These are phyloP conservation scores for Loxodonta africana DNA, from an alignment of 2,113 vertebrate species.

Conservation along the genomic window DNA sequence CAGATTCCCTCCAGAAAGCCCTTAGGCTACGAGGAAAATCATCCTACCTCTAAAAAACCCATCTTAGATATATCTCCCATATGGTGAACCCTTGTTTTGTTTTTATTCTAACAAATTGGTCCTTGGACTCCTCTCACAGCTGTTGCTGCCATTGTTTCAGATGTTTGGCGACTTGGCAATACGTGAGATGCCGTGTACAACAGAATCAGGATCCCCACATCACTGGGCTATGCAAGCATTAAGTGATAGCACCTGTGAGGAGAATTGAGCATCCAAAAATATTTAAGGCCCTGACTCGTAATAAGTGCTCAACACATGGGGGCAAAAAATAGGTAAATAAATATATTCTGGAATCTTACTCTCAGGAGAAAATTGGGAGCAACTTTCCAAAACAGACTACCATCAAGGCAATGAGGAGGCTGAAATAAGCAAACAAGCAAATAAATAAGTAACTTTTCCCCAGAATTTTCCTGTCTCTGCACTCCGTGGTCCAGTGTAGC, in stretches of 20 bases:
- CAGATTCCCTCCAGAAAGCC: slow-evolving; percentile 74
- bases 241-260: not conserved
- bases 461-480: not conserved
- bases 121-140: slow-evolving; percentile 69
- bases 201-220: not conserved
- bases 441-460: not conserved
- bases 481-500: not conserved
- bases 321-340: not conserved
- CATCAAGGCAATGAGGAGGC: not conserved
- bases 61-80: slow-evolving; percentile 76
- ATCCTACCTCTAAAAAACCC: slow-evolving; percentile 73
- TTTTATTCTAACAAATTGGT: slow-evolving; percentile 79
- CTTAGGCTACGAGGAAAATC: slow-evolving; percentile 69
- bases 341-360: not conserved
- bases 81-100: slow-evolving; percentile 75
- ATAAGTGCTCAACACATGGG: not conserved
- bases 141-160: slow-evolving; percentile 67
- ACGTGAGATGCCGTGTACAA: not conserved
- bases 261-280: not conserved
- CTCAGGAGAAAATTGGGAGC: not conserved
- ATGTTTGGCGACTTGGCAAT: not conserved
- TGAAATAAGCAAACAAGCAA: not conserved
- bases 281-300: not conserved
- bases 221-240: not conserved
- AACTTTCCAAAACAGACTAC: slow-evolving; percentile 37